phyloP scores from a whole-genome alignment of 2,797 vertebrate species.

The Hippopotamyrus pictus region DNA sequence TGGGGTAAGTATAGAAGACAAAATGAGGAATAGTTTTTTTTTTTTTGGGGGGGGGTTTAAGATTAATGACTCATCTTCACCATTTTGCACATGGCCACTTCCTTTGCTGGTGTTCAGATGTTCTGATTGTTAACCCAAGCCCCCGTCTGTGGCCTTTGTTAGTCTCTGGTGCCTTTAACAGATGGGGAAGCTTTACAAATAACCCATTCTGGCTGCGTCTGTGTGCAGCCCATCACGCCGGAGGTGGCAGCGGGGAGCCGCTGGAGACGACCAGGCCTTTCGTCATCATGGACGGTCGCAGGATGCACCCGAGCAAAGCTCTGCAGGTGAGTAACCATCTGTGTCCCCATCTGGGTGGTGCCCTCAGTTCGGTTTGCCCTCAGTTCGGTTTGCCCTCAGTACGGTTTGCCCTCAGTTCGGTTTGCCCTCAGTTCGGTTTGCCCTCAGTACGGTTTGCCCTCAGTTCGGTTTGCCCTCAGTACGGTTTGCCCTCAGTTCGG shows the following conservation, averaged over 20 bases:
- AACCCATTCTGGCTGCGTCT: conserved; percentile 25
- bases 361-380: not conserved
- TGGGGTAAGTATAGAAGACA: not conserved
- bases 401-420: not conserved
- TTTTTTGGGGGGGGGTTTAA: not conserved
- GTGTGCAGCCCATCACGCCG: conserved; percentile 36
- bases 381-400: too few relatives aligned
- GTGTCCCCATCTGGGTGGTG: not conserved
- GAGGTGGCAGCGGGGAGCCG: conserved; percentile 31
- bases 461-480: not conserved
- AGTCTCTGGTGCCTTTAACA: not conserved
- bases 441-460: not conserved
- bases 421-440: too few relatives aligned
- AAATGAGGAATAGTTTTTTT: not conserved
- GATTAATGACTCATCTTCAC: not conserved
- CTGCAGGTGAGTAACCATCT: conserved; percentile 49
- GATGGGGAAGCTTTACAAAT: not conserved
- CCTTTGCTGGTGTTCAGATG: not conserved
- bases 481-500: not conserved
- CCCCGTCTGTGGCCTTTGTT: not conserved
- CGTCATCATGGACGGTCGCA: conserved; percentile 49
- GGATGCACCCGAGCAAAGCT: conserved; percentile 49
- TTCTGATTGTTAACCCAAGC: not conserved
- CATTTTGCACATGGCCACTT: not conserved
- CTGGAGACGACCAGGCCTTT: conserved; percentile 56